phyloP scores from a whole-genome alignment of 2,888 invertebrate species.

The Caenorhabditis sp. region DNA sequence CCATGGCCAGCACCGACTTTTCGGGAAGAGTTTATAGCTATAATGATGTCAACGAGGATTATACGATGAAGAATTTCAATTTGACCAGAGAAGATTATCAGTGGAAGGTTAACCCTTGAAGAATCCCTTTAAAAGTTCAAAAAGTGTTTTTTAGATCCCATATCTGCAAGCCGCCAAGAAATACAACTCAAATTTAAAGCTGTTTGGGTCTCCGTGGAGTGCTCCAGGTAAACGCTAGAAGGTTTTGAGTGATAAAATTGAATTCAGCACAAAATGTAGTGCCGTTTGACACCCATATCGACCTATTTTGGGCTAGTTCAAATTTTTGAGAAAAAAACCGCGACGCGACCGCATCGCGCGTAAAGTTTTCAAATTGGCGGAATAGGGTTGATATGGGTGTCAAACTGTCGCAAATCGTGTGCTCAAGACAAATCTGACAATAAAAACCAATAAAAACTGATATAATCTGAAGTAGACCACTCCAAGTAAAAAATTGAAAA shows the following conservation, averaged over 20 bases:
- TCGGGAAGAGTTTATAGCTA: conserved; percentile 56
- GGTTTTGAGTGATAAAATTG: no score
- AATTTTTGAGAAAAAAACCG: background rate
- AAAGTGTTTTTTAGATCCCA: conserved; percentile 37
- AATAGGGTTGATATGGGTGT: no score
- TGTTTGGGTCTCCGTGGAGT: conserved; percentile 62
- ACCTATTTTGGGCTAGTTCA: background rate
- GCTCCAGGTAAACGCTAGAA: conserved; percentile 54
- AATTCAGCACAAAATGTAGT: background rate
- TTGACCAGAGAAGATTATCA: conserved; percentile 48
- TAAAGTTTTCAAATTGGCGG: background rate
- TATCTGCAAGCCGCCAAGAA: conserved; percentile 50
- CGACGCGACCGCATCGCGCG: background rate
- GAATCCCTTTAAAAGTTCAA: no score
- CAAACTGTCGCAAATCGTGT: no score
- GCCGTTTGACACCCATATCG: background rate
- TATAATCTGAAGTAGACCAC: no score
- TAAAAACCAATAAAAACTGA: no score
- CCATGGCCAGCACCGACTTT: conserved; percentile 58
- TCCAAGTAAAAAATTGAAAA: no score
- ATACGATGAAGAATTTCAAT: conserved; percentile 51
- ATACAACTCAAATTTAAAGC: conserved; percentile 49
- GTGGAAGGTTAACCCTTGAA: conserved; percentile 64
- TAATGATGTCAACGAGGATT: conserved; percentile 53
- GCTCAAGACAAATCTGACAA: no score